Evolutionary conservation across 2,888 invertebrate species (phyloP), one percentile per base, ranked within the genome.

Genomic region (Schrankia costaestrigalis): DNA sequence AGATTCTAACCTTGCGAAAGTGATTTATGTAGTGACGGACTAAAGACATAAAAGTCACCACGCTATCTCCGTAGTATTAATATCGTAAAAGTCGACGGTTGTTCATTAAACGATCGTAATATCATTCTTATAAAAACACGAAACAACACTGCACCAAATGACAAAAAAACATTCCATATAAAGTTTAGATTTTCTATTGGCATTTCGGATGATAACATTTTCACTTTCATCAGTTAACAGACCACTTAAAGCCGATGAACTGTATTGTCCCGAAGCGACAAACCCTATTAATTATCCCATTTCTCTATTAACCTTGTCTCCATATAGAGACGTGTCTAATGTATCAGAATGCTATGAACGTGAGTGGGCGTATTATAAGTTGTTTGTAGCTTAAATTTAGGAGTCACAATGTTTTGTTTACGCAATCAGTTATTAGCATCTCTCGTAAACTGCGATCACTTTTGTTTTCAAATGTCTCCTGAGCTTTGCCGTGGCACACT

Each of bases 391-490:
- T 39, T 30, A 24, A 39, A 34, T 46, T 31, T 9, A 11, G 32
- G 28, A 35, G 39, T 17, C 31, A 35, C 31, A 40, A 41, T 46
- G 37, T 45, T 50, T 39, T 36, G 27, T 55, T 74, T 66, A 73
- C 59, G 69, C 63, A 72, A 67, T 62, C 59, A 33, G 31, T 33
- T 48, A 54, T 62, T 56, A 46, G 55, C 55, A 62, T 61, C 61
- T 66, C 63, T 62, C 69, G 69, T 75, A 70, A 77, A 73, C 60
- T 65, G 68, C 64, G 70, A 73, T 74, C 75, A 81, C 83, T 85
- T 81, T 84, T 83, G 77, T 74, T 84, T 85, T 84, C 79, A 67
- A 68, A 61, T 59, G 53, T 64, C 59, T 70, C 57, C 52, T 46
- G 58, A 50, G 55, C 57, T 58, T 45, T 54, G 56, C 50, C 56